Evolutionary conservation across 2,888 invertebrate genomes (phyloP).

Genomic region (Nephrocerus scutellatus): DNA sequence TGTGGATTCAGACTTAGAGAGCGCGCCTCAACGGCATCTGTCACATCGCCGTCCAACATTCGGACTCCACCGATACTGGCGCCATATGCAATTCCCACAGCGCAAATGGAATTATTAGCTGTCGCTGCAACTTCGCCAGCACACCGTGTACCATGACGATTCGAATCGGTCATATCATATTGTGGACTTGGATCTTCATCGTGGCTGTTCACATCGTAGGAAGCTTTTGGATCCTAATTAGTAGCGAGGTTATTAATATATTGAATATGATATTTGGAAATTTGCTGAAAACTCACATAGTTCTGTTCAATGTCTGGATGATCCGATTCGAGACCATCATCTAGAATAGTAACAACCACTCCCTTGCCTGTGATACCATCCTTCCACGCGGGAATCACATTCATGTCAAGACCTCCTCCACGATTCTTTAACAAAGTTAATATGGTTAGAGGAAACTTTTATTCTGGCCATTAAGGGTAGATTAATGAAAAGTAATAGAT

Average conservation of each 20-base stretch:
- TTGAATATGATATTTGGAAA: not conserved
- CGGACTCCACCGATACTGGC: conserved; percentile 96
- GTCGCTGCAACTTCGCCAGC: conserved; percentile 97
- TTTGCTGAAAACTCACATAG: conserved; percentile 76
- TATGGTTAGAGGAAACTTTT: not conserved
- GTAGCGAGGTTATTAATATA: not conserved
- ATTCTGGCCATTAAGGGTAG: not conserved
- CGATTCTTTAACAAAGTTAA: conserved; percentile 59
- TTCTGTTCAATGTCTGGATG: conserved; percentile 88
- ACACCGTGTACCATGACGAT: conserved; percentile 90
- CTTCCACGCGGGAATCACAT: conserved; percentile 91
- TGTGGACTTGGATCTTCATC: conserved; percentile 96
- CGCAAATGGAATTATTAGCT: conserved; percentile 92
- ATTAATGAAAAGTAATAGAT: conserved; percentile 2
- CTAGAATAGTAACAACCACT: conserved; percentile 92
- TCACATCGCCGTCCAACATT: conserved; percentile 97
- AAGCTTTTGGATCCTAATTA: conserved; percentile 86
- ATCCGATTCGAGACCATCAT: conserved; percentile 92
- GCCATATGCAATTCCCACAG: conserved; percentile 92
- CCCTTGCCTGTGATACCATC: conserved; percentile 90
- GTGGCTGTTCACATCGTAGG: conserved; percentile 94
- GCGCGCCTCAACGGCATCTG: conserved; percentile 95
- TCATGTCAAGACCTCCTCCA: conserved; percentile 91
- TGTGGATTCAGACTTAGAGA: conserved; percentile 90
- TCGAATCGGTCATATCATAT: conserved; percentile 94